phyloP scores from a whole-genome alignment of 2,797 vertebrate genomes.

The Peromyscus attwateri region DNA sequence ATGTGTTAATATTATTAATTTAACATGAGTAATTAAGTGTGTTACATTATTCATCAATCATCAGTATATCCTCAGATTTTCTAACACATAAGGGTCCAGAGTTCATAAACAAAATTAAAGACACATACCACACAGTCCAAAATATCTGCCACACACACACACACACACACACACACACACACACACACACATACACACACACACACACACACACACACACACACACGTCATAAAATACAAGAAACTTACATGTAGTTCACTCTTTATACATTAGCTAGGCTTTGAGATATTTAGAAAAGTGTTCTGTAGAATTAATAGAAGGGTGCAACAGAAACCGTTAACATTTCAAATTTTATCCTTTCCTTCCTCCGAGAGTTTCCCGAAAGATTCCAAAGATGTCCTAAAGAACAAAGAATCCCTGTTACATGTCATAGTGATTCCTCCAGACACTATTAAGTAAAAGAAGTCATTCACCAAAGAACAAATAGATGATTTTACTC shows the following conservation, averaged over 20 bases:
- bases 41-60: not conserved
- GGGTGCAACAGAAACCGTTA: not conserved
- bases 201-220: no score
- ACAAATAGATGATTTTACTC: not conserved
- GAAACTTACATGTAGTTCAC: not conserved
- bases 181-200: not conserved
- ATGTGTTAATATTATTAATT: not conserved
- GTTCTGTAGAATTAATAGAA: slow-evolving; percentile 24
- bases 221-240: not conserved
- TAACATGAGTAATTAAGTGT: not conserved
- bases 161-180: not conserved
- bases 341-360: not conserved
- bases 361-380: not conserved
- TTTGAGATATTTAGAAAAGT: not conserved
- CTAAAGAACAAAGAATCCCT: not conserved
- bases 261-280: not conserved
- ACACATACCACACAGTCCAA: not conserved
- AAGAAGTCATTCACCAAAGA: not conserved
- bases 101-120: not conserved
- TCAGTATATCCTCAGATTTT: not conserved
- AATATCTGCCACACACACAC: not conserved
- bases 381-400: not conserved
- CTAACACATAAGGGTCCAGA: not conserved
- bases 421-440: not conserved
- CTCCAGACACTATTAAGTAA: not conserved